These are phyloP conservation scores for Xanthorhoe spadicearia DNA, from an alignment of 2,888 invertebrate species.

Conservation along the genomic window DNA sequence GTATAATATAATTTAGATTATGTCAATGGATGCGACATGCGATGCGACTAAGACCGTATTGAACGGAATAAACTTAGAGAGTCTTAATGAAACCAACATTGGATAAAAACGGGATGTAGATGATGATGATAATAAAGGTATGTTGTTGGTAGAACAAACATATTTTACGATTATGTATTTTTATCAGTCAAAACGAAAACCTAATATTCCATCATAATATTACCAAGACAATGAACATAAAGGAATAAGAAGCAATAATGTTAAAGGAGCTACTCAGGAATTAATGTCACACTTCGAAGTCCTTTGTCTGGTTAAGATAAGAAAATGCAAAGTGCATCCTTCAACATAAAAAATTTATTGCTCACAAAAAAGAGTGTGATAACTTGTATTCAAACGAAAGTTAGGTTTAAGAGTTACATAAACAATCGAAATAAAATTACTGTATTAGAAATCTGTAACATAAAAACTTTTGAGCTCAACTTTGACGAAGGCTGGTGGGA, in stretches of 20 bases:
- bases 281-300: background rate
- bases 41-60: no score
- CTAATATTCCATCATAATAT: background rate
- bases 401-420: no score
- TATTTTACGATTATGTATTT: background rate
- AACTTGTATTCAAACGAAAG: background rate
- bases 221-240: background rate
- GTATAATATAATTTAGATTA: no score
- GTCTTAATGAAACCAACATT: no score
- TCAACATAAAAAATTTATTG: background rate
- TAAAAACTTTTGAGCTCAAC: no score
- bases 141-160: background rate
- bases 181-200: background rate
- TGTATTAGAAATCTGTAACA: no score
- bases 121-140: no score
- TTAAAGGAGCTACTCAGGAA: background rate
- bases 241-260: background rate
- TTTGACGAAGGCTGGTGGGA: no score
- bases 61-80: no score
- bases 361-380: background rate
- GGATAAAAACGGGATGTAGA: no score
- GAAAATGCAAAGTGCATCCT: background rate
- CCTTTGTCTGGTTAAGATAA: background rate
- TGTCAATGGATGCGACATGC: no score
- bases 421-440: background rate